Evolutionary conservation across 2,113 vertebrate genomes (phyloP).

Genomic region (Gymnogyps californianus): DNA sequence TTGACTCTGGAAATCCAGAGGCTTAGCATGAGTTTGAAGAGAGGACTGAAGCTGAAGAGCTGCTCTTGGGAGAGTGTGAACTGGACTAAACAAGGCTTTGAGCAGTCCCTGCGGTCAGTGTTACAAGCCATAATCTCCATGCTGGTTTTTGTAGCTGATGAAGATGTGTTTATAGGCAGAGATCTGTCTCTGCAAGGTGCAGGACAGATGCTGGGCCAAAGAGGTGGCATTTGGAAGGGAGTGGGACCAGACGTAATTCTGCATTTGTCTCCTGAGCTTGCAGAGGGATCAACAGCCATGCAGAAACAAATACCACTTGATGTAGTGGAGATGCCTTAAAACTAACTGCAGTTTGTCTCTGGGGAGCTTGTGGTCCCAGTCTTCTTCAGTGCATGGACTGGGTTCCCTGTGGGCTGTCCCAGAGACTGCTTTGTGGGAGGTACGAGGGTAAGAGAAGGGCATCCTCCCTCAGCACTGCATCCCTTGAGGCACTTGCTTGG

Average conservation of each 20-base stretch:
- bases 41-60: neutral
- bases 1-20: constrained; percentile 49
- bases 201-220: neutral
- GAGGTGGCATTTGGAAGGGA: neutral
- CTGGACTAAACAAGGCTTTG: neutral
- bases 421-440: neutral
- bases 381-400: fast-evolving
- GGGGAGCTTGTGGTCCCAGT: neutral
- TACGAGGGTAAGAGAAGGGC: neutral
- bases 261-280: neutral
- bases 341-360: neutral
- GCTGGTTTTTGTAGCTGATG: neutral
- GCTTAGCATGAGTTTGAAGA: neutral
- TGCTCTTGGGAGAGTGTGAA: neutral
- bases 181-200: neutral
- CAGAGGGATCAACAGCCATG: neutral
- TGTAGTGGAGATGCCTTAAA: neutral
- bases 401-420: neutral
- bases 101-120: neutral
- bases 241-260: neutral
- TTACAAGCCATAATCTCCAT: neutral
- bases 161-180: neutral
- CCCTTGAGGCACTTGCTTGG: neutral
- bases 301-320: neutral
- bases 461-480: neutral